phyloP scores from a whole-genome alignment of 2,797 vertebrate species.

The Carcharodon carcharias region DNA sequence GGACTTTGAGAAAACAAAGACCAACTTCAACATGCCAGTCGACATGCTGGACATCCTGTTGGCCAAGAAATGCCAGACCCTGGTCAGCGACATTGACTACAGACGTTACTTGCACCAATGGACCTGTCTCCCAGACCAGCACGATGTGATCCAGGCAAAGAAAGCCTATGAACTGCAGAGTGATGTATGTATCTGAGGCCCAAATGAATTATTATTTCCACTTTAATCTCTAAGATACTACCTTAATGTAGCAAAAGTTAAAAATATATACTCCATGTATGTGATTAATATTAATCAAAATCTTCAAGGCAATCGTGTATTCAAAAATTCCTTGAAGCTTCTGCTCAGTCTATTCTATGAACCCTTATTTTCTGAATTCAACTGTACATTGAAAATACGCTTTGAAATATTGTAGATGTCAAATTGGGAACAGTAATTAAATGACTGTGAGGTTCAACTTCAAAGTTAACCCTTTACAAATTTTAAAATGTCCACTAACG shows the following conservation, averaged over 20 bases:
- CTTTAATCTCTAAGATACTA: neutral
- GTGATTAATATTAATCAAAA: neutral
- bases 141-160: conserved; percentile 37
- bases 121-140: conserved; percentile 39
- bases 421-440: neutral
- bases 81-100: conserved; percentile 38
- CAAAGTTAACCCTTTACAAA: neutral
- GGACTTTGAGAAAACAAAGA: conserved; percentile 37
- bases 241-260: neutral
- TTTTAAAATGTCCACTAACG: neutral
- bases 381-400: neutral
- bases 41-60: conserved; percentile 37
- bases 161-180: conserved; percentile 38
- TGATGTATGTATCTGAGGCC: conserved; percentile 32
- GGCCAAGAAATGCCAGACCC: conserved; percentile 38
- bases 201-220: neutral
- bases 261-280: neutral
- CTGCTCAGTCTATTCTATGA: neutral
- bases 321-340: neutral
- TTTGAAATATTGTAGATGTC: neutral
- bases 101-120: conserved; percentile 28
- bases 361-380: neutral
- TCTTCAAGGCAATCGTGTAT: neutral
- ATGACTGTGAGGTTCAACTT: neutral
- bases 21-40: conserved; percentile 36